These are phyloP conservation scores for Leptogaster cylindrica DNA, from an alignment of 2,888 invertebrate species.

Conservation along the genomic window DNA sequence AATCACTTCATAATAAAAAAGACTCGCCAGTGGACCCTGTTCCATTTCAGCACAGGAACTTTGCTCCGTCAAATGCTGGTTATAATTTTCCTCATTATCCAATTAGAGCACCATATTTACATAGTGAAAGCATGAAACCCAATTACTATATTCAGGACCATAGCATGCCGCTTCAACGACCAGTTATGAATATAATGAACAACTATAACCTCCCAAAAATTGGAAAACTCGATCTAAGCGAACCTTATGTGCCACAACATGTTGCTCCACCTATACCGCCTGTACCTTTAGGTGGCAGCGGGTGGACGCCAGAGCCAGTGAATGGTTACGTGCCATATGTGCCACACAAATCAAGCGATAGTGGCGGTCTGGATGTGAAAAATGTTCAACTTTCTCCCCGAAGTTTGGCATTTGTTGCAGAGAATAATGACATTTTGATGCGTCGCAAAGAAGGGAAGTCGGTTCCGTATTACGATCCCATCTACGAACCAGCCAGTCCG, in stretches of 20 bases:
- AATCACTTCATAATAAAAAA: conserved; percentile 48
- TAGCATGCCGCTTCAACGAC: not conserved
- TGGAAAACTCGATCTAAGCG: conserved; percentile 44
- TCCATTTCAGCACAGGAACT: not conserved
- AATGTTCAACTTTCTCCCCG: conserved; percentile 49
- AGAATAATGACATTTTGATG: conserved; percentile 49
- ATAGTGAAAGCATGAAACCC: not conserved
- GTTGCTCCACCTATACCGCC: conserved; percentile 25
- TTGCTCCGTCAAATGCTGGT: not conserved
- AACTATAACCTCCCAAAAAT: conserved; percentile 25
- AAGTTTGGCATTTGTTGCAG: conserved; percentile 49
- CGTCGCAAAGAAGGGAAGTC: conserved; percentile 46
- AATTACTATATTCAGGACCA: not conserved
- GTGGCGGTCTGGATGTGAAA: not conserved
- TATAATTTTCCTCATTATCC: not conserved
- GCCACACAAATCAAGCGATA: conserved; percentile 26
- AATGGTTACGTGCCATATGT: conserved; percentile 35
- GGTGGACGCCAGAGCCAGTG: not conserved
- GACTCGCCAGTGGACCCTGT: conserved; percentile 22
- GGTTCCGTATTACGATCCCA: conserved; percentile 35
- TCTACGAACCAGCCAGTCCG: conserved; percentile 4
- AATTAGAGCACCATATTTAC: not conserved
- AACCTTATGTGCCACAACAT: conserved; percentile 48
- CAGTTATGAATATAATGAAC: not conserved
- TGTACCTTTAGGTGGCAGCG: not conserved